phyloP scores from a whole-genome alignment of 2,888 invertebrate genomes.

The Anoplius nigerrimus region DNA sequence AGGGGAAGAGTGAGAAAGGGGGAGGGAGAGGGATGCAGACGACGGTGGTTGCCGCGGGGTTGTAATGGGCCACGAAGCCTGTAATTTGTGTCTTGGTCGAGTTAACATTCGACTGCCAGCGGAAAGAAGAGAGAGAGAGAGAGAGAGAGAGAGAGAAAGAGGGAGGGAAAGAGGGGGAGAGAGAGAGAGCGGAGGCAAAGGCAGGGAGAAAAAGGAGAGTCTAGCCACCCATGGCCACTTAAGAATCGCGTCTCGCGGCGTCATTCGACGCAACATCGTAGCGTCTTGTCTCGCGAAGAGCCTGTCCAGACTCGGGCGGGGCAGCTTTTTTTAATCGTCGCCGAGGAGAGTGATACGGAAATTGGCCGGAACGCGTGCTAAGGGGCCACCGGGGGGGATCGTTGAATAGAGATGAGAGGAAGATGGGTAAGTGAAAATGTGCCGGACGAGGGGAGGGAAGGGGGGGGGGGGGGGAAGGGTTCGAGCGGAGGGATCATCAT shows the following conservation, averaged over 20 bases:
- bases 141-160: constrained; percentile 19
- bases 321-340: not conserved
- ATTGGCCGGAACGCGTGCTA: not conserved
- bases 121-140: constrained; percentile 23
- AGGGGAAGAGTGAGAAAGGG: constrained; percentile 8
- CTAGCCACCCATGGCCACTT: too few species aligned
- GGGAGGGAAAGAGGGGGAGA: not conserved
- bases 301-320: too few species aligned
- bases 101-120: constrained; percentile 46
- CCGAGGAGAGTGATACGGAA: constrained; percentile 8
- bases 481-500: too few species aligned
- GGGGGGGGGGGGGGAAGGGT: too few species aligned
- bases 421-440: too few species aligned
- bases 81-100: constrained; percentile 50
- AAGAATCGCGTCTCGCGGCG: too few species aligned
- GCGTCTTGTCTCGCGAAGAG: too few species aligned
- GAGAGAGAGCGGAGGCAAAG: constrained; percentile 17
- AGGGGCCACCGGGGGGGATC: not conserved
- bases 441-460: too few species aligned
- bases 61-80: constrained; percentile 46
- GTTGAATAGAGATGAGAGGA: too few species aligned
- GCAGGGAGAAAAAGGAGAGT: too few species aligned
- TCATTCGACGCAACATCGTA: too few species aligned
- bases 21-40: constrained; percentile 10
- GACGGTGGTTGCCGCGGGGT: constrained; percentile 43